Conservation (phyloP, 2,888 invertebrate species). For the Periphyllus acericola region DNA sequence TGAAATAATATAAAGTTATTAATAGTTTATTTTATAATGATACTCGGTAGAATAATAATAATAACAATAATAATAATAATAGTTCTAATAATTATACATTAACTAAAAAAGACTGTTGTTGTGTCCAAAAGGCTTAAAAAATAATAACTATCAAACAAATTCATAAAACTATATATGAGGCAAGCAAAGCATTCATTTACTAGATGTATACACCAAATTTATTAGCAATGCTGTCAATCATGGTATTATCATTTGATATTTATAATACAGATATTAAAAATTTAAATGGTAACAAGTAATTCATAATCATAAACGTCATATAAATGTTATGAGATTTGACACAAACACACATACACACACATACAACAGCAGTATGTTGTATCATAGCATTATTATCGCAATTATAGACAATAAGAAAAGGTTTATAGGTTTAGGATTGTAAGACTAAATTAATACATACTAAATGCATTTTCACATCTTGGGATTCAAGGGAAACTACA, state of each 20-base stretch:
- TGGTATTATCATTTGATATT: neutral
- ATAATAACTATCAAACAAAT: conserved; percentile 32
- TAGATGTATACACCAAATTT: neutral
- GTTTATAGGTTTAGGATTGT: too few species aligned
- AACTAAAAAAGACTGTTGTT: conserved; percentile 35
- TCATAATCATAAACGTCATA: neutral
- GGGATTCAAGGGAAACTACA: neutral
- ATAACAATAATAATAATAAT: conserved; percentile 38
- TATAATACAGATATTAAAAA: too few species aligned
- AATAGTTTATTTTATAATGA: neutral
- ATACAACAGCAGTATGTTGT: too few species aligned
- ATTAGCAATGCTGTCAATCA: neutral
- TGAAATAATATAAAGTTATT: conserved; percentile 37
- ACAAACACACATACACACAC: neutral
- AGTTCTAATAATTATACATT: conserved; percentile 1
- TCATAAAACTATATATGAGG: conserved; percentile 7
- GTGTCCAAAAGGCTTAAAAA: conserved; percentile 1
- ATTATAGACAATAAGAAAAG: neutral
- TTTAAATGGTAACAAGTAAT: neutral
- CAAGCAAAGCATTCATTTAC: conserved; percentile 49
- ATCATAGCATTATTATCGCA: neutral
- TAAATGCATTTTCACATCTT: neutral
- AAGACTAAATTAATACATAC: too few species aligned
- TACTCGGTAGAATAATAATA: neutral
- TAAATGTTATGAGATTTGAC: neutral